Percentiles rank a stretch among this genome's conserved stretches.
Evolutionary conservation across 2,888 invertebrate genomes (phyloP).

Genomic region (Phasia obesa): DNA sequence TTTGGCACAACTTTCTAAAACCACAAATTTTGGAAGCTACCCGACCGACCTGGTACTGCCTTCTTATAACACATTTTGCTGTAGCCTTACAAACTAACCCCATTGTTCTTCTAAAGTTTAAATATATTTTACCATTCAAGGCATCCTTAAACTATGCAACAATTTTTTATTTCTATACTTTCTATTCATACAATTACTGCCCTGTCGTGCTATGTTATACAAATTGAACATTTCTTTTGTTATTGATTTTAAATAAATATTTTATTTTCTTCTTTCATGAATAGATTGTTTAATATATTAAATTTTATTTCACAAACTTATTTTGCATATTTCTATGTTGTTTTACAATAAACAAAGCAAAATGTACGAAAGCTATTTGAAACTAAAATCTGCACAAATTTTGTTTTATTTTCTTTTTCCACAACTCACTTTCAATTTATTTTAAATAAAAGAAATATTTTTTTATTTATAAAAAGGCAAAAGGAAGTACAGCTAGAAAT

Average conservation of each 20-base stretch:
- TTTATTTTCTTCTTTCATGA: too few species aligned
- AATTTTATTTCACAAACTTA: conserved; percentile 42
- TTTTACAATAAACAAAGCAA: not conserved
- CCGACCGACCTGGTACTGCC: too few species aligned
- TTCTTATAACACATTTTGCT: too few species aligned
- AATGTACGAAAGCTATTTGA: conserved; percentile 9
- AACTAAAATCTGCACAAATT: conserved; percentile 60
- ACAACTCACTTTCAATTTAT: conserved; percentile 52
- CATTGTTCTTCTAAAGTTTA: not conserved
- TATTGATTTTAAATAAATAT: conserved; percentile 18
- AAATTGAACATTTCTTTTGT: conserved; percentile 28
- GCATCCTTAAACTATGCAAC: conserved; percentile 38
- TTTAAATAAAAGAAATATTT: not conserved
- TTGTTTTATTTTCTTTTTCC: conserved; percentile 20
- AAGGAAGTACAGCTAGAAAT: conserved; percentile 14
- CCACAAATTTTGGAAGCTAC: too few species aligned
- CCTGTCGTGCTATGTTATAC: conserved; percentile 2
- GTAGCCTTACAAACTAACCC: too few species aligned
- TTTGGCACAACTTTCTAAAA: too few species aligned
- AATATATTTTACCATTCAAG: not conserved
- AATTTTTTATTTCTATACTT: not conserved
- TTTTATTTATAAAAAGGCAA: not conserved
- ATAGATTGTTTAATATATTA: not conserved
- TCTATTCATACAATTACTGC: not conserved
- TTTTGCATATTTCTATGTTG: not conserved